Evolutionary conservation across 2,113 vertebrate species (phyloP), one percentile per base, ranked within the genome.

Genomic region (Vulpes vulpes): DNA sequence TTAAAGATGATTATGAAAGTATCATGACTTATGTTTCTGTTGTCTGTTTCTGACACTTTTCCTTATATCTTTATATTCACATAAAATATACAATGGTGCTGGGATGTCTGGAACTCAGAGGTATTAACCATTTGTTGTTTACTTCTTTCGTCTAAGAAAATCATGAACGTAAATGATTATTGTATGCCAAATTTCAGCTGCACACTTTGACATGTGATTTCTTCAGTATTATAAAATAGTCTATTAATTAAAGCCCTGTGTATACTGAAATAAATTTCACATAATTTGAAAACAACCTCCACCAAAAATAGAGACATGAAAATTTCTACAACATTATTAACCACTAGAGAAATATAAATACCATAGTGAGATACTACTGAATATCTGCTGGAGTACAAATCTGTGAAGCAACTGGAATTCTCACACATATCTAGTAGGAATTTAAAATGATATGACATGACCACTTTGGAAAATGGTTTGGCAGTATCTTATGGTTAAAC

Each of bases 221-320:
- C 35, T 78, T 83, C 55, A 89, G 3, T 86, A 71, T 62, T 84
- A 53, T n/a, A 89, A 87, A 86, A 73, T 60, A 90, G 27, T 11
- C 35, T 14, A 59, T 64, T 80, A 81, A 94, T 86, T 82, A 93
- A 87, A 87, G 5, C 20, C 35, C 22, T 86, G 25, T 11, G 20
- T 15, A 93, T 57, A 35, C 16, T n/a, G 19, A 94, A 94, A 87
- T 78, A 78, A 74, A 69, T 82, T 91, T 91, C 25, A 76, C n/a
- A 25, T 88, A 12, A 64, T 95, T 83, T 67, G 38, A 76, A 87
- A 91, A 94, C 7, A 53, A 92, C 53, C 17, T 53, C 8, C 2
- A 67, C 27, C 30, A 60, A 60, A 69, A 81, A 35, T 25, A 43
- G 43, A 82, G 14, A 71, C 27, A 71, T 38, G 22, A 86, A 81